phyloP scores from a whole-genome alignment of 2,797 vertebrate genomes.

The Neosilurus mollespiculum region DNA sequence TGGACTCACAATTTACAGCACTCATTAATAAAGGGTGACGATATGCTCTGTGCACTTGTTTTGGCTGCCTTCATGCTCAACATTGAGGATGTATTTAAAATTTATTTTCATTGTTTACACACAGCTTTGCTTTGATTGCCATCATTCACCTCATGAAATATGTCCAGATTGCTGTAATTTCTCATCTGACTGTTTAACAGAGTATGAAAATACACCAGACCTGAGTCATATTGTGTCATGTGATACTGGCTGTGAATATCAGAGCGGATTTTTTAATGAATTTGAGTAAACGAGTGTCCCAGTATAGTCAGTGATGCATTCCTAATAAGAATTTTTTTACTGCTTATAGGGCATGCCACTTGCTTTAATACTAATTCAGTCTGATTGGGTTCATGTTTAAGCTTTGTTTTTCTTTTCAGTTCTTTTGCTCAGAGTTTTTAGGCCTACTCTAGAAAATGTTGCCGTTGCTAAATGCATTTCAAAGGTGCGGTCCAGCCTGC shows the following conservation, averaged over 20 bases:
- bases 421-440: neutral
- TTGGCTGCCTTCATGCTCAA: neutral
- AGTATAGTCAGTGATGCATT: neutral
- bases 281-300: neutral
- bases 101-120: neutral
- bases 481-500: slow-evolving; percentile 23
- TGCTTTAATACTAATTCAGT: neutral
- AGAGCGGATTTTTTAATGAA: neutral
- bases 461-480: slow-evolving; percentile 5
- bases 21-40: neutral
- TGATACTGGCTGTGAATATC: neutral
- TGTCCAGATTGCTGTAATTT: neutral
- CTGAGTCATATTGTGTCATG: neutral
- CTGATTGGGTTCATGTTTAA: neutral
- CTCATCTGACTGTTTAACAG: neutral
- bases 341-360: neutral
- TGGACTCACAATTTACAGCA: neutral
- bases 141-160: neutral
- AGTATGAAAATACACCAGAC: neutral
- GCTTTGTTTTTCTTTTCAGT: neutral
- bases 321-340: slow-evolving; percentile 10
- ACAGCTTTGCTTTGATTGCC: neutral
- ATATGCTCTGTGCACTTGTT: neutral
- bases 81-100: neutral
- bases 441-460: neutral